Evolutionary conservation across 2,113 vertebrate species (phyloP).

Genomic region (Zonotrichia leucophrys): DNA sequence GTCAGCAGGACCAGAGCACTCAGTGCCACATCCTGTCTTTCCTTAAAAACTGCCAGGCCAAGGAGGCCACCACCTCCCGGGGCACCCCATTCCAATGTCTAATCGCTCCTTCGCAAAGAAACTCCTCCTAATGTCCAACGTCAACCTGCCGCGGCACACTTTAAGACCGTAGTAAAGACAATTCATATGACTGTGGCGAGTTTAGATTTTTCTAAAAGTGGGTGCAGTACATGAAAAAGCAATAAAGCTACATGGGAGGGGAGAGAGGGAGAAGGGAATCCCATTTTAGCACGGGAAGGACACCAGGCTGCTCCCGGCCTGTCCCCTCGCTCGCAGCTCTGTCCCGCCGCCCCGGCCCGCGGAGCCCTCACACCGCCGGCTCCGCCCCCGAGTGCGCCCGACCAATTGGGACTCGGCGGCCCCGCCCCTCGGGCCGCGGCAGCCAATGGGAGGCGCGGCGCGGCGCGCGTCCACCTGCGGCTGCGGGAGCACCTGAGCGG

Average conservation of each 20-base stretch:
- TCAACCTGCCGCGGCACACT: neutral
- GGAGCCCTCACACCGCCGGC: neutral
- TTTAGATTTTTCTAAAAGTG: neutral
- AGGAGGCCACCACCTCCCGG: neutral
- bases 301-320: rapidly evolving
- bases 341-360: neutral
- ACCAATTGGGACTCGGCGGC: neutral
- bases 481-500: constrained; percentile 80
- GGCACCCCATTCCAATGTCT: neutral
- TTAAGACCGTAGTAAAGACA: neutral
- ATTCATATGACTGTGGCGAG: neutral
- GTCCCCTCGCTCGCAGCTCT: neutral
- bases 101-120: neutral
- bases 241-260: rapidly evolving
- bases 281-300: rapidly evolving
- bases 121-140: neutral
- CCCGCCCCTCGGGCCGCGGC: neutral
- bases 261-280: neutral
- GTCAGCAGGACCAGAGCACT: neutral
- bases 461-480: constrained; percentile 59
- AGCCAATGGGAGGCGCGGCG: constrained; percentile 35
- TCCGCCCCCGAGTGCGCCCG: neutral
- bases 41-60: neutral
- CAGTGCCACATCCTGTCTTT: neutral
- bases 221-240: neutral